Evolutionary conservation across 2,797 vertebrate species (phyloP), one percentile per base, ranked within the genome.

Genomic region (Merluccius polli): DNA sequence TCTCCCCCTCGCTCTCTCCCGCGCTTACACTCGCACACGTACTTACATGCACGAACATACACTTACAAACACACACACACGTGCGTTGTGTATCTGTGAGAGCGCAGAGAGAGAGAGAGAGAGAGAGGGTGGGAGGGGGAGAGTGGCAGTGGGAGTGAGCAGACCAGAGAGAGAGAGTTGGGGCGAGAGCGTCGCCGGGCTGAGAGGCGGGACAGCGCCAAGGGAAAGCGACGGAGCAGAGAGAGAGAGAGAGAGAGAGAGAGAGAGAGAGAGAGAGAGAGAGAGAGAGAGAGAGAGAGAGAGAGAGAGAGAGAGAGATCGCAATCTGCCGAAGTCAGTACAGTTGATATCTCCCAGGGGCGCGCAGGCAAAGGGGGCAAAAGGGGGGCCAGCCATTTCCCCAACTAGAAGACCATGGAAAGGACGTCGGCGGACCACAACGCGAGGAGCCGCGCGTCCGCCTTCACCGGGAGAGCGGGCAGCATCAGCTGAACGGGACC

Each of bases 81-180:
- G 27, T 9, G 9, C 33, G 41, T 9, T 29, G 63, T 29, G 63
- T 29, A 24, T 73, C 73, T 0, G 6, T 24, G 63, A 67, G 65
- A 68, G 15, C 10, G 10, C 2, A 48, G 30, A 32, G 69, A 90
- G 92, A 89, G 92, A 87, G 88, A 85, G 90, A 90, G 86, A 33
- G 74, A 74, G 77, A 84, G 85, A 75, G 82, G 74, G 36, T 1
- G 5, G 10, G 36, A 38, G 18, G 27, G 52, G 11, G n/a, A 63
- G n/a, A 11, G 52, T 4, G 52, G 11, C 18, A 27, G 59, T 65
- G 24, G 59, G 59, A 65, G 59, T 65, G 59, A 65, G 24, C 59
- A 27, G 59, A 65, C 59, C 24, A 65, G 59, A 65, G 52, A 65
- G 59, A 65, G 52, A 63, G 59, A 65, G 59, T 65, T 29, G 59